Percentiles rank a stretch among this genome's conserved stretches.
Evolutionary conservation across 1,140 invertebrate species (phyloP).

Genomic region (Ceratosolen solmsi): DNA sequence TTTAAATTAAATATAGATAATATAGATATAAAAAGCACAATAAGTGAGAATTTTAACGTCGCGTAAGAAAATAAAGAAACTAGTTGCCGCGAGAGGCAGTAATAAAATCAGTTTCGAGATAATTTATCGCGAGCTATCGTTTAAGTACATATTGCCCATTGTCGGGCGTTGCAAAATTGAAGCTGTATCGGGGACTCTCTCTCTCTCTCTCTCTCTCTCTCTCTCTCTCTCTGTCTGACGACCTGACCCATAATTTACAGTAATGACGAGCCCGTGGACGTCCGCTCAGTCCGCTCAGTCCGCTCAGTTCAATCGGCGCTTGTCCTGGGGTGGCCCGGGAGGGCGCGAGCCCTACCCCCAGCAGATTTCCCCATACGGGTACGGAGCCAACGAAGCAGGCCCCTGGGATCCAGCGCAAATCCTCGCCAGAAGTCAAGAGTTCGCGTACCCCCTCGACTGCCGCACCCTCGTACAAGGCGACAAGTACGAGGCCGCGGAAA

Average conservation of each 20-base stretch:
- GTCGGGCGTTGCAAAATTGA: too few species aligned
- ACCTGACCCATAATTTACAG: background rate
- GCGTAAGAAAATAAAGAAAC: too few species aligned
- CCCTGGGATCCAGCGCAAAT: constrained; percentile 4
- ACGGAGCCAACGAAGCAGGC: background rate
- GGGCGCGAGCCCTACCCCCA: background rate
- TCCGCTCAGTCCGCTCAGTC: constrained; percentile 4
- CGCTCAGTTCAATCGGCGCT: background rate
- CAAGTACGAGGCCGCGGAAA: background rate
- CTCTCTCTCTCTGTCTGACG: background rate
- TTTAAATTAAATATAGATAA: too few species aligned
- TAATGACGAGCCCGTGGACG: constrained; percentile 5
- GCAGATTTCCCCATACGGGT: background rate
- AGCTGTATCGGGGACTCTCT: too few species aligned
- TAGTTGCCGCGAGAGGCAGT: too few species aligned
- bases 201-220: too few species aligned
- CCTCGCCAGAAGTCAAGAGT: background rate
- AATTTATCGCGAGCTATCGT: too few species aligned
- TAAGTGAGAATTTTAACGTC: too few species aligned
- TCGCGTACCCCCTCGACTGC: background rate
- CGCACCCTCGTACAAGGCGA: background rate
- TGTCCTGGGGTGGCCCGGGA: too few species aligned
- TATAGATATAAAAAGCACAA: too few species aligned
- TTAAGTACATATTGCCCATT: too few species aligned
- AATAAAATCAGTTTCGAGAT: too few species aligned